Evolutionary conservation across 1,140 invertebrate species (phyloP), one percentile per base, ranked within the genome.

Genomic region (Paracyclopina nana): DNA sequence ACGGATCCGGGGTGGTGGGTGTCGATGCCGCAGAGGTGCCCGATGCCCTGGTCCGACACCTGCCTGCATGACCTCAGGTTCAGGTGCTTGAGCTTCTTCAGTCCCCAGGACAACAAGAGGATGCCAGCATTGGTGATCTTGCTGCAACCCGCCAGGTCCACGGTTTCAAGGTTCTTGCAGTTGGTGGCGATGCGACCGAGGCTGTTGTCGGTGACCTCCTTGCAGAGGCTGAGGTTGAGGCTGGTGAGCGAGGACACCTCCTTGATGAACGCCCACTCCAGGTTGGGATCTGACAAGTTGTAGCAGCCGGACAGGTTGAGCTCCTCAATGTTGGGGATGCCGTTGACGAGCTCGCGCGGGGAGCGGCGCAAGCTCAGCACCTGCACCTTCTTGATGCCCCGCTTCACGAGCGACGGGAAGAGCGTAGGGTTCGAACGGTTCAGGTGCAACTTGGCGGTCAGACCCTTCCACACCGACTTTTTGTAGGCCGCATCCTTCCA

Each of bases 221-320:
- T 95, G 68, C 90, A 95, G 41, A 94, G 68, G 4, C 82, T 87
- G 9, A 95, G 69, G 62, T 94, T 83, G 28, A 94, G 69, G 50
- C 77, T 71, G 41, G 76, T 80, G 1, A 94, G 68, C 12, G 75
- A 72, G 20, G 77, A 73, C 48, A 56, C 44, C 52, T 83, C 78
- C 9, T 74, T 68, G 27, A 72, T 69, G 58, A 92, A 79, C 0
- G 84, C 85, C 56, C 80, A 79, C 6, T 74, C 75, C 29, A 94
- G 65, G n/a, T 80, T 80, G 60, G 81, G 77, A 58, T 73, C 72
- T 20, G 82, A 85, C 20, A 95, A 75, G 62, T 85, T 90, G 67
- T 84, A 94, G 63, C 87, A 94, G 9, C 88, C 88, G 58, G 80
- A 85, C 4, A 94, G 67, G 59, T 86, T 91, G 41, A 95, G 70